These are phyloP conservation scores for Eidolon dupreanum DNA, from an alignment of 2,797 vertebrate genomes.

Conservation along the genomic window DNA sequence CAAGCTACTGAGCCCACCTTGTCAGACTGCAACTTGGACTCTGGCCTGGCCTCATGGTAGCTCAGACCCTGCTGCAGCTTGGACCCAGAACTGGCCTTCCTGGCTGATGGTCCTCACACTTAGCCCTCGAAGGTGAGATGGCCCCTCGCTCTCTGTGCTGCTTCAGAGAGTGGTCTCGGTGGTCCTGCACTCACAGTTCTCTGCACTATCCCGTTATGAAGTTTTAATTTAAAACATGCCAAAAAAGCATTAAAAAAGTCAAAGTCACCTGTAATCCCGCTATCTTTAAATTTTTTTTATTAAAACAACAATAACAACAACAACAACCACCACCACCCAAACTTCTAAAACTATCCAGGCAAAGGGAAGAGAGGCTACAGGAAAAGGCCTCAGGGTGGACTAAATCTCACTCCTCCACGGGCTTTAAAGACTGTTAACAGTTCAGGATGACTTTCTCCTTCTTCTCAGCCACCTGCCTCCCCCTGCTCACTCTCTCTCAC, in stretches of 20 bases:
- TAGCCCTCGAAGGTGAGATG: too few species aligned
- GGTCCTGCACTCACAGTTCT: neutral
- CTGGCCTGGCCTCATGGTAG: neutral
- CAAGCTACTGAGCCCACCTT: neutral
- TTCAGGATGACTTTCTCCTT: neutral
- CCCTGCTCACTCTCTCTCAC: neutral
- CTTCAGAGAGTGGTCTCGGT: neutral
- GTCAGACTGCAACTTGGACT: neutral
- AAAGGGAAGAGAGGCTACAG: neutral
- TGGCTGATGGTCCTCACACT: neutral
- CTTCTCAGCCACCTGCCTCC: neutral
- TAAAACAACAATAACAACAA: neutral
- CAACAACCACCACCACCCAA: neutral
- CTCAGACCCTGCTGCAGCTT: neutral
- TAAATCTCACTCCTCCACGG: neutral
- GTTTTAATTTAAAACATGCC: neutral
- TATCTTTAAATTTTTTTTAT: neutral
- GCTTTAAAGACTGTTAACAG: neutral
- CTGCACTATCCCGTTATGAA: neutral
- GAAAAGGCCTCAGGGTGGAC: neutral
- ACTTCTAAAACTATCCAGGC: neutral
- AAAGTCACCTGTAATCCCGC: neutral
- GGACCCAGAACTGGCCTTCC: neutral
- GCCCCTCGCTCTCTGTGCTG: neutral
- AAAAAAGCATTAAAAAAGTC: neutral